A percentile compares a stretch with the other conserved stretches of the same genome.
Conservation (phyloP, 2,113 vertebrate species). For the Callospermophilus lateralis region DNA sequence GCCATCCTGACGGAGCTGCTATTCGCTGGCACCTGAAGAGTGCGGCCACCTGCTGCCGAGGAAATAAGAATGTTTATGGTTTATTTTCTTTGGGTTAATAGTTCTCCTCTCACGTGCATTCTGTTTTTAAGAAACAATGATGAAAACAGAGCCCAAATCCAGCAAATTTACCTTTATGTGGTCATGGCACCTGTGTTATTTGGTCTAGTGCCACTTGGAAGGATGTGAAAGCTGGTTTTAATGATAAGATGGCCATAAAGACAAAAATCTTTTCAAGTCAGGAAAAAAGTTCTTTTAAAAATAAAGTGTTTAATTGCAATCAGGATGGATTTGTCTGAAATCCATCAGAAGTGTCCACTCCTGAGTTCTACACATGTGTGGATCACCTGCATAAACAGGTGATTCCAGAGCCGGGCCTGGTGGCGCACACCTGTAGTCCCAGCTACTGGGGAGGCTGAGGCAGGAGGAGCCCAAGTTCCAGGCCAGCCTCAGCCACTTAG, state of each 20-base stretch:
- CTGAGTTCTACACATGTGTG: background rate
- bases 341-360: background rate
- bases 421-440: too few relatives aligned
- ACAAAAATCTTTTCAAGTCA: background rate
- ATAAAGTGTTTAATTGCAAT: background rate
- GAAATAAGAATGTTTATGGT: background rate
- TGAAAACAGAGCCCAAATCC: background rate
- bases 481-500: too few relatives aligned
- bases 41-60: background rate
- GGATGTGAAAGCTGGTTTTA: background rate
- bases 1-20: background rate
- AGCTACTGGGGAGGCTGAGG: too few relatives aligned
- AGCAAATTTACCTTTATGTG: background rate
- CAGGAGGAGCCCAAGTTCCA: too few relatives aligned
- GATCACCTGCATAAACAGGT: background rate
- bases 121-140: background rate
- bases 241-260: background rate
- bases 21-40: background rate
- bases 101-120: background rate
- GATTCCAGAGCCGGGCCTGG: background rate
- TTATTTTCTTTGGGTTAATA: background rate
- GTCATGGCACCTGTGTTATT: background rate
- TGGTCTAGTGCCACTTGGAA: background rate
- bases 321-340: background rate
- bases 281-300: slow-evolving; percentile 42